A percentile compares a stretch with the other conserved stretches of the same genome.
phyloP scores from a whole-genome alignment of 2,797 vertebrate genomes.

The Pipistrellus kuhlii region DNA sequence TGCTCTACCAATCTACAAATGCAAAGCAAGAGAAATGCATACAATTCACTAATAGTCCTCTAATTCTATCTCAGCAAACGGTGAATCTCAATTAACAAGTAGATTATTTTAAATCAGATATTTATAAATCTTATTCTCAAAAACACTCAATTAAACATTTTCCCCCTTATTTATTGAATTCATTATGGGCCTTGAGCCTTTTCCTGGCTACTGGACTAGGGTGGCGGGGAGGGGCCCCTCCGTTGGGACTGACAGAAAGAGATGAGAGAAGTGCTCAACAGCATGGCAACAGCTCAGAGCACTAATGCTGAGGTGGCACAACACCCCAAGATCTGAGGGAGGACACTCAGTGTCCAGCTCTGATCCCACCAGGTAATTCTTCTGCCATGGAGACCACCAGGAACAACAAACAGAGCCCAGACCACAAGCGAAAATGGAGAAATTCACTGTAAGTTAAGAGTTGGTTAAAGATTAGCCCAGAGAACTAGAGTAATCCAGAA shows the following conservation, averaged over 20 bases:
- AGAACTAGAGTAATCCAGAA: slow-evolving; percentile 40
- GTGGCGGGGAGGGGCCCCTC: not conserved
- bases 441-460: not conserved
- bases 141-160: not conserved
- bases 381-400: not conserved
- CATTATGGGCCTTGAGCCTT: not conserved
- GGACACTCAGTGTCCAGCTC: not conserved
- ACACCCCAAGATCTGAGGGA: not conserved
- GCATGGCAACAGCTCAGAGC: not conserved
- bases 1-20: not conserved
- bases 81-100: not conserved
- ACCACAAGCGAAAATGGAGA: not conserved
- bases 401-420: not conserved
- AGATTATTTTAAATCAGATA: slow-evolving; percentile 5
- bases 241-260: not conserved
- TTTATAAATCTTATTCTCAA: slow-evolving; percentile 41
- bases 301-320: not conserved
- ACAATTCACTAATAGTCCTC: not conserved
- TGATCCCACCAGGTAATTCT: not conserved
- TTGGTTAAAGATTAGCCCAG: not conserved
- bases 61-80: slow-evolving; percentile 28
- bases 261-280: not conserved
- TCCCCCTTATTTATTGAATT: not conserved
- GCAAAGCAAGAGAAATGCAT: not conserved
- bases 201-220: not conserved